Evolutionary conservation across 2,113 vertebrate species (phyloP), one percentile per base, ranked within the genome.

Genomic region (Ochotona curzoniae): DNA sequence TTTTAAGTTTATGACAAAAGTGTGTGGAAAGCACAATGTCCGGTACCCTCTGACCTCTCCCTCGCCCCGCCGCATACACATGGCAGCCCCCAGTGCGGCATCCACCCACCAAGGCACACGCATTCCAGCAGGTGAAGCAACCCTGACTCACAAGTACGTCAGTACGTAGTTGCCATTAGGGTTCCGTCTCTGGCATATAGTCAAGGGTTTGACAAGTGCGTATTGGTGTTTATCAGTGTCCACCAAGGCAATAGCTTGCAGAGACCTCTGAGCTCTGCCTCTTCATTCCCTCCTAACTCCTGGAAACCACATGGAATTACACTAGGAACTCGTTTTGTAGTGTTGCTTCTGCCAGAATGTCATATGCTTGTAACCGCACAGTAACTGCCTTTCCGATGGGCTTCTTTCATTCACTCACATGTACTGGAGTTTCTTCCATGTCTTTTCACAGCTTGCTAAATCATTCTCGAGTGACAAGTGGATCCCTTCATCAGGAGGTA

Each of bases 1-100:
- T 83, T 90, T 90, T 51, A 86, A 17, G 7, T 79, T 73, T 82
- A 67, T 8, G 81, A 64, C 25, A 85, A 89, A 90, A 81, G 0
- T 44, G 63, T 84, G 23, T 44, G 60, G 67, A 78, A 78, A 88
- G 54, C 18, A 79, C 25, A 90, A 49, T 93, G 44, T 47, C 13
- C 61, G 44, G 12, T 30, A 51, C 28, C 7, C n/a, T 44, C 28
- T 47, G 38, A 25, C 23, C 63, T 44, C 38, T 44, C 38, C 38
- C 38, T n/a, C 38, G 38, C 38, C 38, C 38, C 6, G 38, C 32
- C 44, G 25, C 11, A 38, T 0, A 49, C 0, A 1, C 5, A 30
- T 18, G 49, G 5, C n/a, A 66, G 74, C 44, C n/a, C 47, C 28
- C 20, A 51, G 1, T 4, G 44, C 10, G 66, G 9, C 32, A 14